Evolutionary conservation across 2,888 invertebrate genomes (phyloP), one percentile per base, ranked within the genome.

Genomic region (Epirrita christyi): DNA sequence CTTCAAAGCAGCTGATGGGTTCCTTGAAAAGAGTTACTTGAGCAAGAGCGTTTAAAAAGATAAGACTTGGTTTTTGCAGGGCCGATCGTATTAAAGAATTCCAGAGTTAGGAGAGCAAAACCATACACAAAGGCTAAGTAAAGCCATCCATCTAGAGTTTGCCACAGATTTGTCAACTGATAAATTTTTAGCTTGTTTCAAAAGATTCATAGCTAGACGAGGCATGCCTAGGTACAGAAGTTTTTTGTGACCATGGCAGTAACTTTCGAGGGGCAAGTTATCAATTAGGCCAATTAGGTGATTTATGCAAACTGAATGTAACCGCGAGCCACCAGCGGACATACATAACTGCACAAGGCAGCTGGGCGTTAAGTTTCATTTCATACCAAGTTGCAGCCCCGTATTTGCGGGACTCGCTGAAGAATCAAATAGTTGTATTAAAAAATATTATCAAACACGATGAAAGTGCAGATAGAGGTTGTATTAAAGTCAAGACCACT

Each of bases 21-120:
- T 51, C 43, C 4, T 27, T 43, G 40, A 61, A 13, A 46, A 36
- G 56, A 60, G 1, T 62, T 9, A 34, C 21, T 21, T 2, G 10
- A 0, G 15, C 11, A 3, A 6, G 45, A 10, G 15, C 34, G 15
- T 45, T 45, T n/a, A 34, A 45, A 61, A n/a, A 15, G 9, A 7
- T 21, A 1, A n/a, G 47, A 37, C 27, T 0, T 66, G 7, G 66
- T 65, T 38, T 67, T 59, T 11, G 56, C 58, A 36, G 69, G 67
- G 0, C 64, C 66, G 0, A 52, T 69, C 9, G 10, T 29, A 6
- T 41, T 66, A 1, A 67, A 67, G 28, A 6, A 21, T 2, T 8
- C 49, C 3, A 40, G 53, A 1, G 32, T 53, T 7, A 15, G 45
- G 7, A 29, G 27, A 36, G 11, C 9, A 41, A 3, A 21, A 11